These are phyloP conservation scores for Ameiurus melas DNA, from an alignment of 2,113 vertebrate species.

Conservation along the genomic window DNA sequence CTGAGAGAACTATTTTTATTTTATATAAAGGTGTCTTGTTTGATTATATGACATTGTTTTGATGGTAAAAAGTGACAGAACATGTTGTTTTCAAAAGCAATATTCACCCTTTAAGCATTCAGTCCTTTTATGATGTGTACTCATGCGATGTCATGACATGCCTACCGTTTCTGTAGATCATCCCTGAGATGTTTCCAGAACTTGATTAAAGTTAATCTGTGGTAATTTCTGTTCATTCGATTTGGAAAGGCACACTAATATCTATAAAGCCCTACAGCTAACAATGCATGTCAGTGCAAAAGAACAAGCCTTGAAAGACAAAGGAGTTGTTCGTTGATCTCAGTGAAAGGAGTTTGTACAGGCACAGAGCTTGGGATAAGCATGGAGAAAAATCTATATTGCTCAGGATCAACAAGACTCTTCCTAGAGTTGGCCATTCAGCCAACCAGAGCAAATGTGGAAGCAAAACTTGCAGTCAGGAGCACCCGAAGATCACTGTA, in stretches of 20 bases:
- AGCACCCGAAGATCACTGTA: not conserved
- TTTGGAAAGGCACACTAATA: not conserved
- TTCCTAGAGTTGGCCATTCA: not conserved
- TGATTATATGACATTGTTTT: not conserved
- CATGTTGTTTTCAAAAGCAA: not conserved
- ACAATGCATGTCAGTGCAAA: not conserved
- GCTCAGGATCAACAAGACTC: not conserved
- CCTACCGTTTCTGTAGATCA: not conserved
- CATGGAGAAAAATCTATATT: not conserved
- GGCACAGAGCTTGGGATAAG: not conserved
- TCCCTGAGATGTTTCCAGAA: not conserved
- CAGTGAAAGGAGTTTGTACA: not conserved
- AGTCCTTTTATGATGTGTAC: not conserved
- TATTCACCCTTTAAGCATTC: not conserved
- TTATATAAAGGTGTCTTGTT: not conserved
- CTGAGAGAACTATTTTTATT: not conserved
- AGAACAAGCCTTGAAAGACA: not conserved
- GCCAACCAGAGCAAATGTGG: not conserved
- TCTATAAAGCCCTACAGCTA: slow-evolving; percentile 10
- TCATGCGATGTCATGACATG: not conserved
- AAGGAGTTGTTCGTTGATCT: not conserved
- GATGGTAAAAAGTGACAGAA: not conserved
- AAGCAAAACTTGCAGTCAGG: not conserved
- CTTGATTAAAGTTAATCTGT: not conserved
- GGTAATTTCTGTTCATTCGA: not conserved